Evolutionary conservation across 2,797 vertebrate species (phyloP).

Genomic region (Synanceia verrucosa): DNA sequence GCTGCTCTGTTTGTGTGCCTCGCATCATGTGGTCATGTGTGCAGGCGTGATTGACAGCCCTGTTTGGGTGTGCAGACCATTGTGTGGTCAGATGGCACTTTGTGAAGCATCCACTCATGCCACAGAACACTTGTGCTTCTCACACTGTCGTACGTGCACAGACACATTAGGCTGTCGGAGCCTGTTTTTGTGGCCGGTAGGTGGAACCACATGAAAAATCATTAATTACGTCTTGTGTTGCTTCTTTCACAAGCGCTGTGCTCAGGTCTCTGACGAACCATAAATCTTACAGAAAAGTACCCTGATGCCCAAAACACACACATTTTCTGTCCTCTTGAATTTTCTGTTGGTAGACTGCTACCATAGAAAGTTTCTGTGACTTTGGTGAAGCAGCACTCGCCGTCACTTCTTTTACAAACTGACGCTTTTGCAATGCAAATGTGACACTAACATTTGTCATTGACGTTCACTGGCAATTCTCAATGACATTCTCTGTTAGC

Average conservation of each 20-base stretch:
- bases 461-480: too few species aligned
- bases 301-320: too few species aligned
- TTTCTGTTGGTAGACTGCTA: too few species aligned
- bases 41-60: constrained; percentile 27
- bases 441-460: too few species aligned
- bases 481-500: too few species aligned
- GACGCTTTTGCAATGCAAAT: too few species aligned
- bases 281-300: too few species aligned
- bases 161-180: constrained; percentile 24
- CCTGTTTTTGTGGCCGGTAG: constrained; percentile 5
- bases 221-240: constrained; percentile 13
- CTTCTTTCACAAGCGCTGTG: background rate
- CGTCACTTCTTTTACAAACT: too few species aligned
- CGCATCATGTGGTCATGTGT: constrained; percentile 4
- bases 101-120: constrained; percentile 5
- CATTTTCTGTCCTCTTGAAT: too few species aligned
- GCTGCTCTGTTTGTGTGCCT: constrained; percentile 31
- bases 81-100: constrained; percentile 31
- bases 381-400: too few species aligned
- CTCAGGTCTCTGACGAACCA: background rate
- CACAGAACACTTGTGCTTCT: background rate
- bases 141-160: background rate
- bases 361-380: too few species aligned
- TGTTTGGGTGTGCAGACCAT: constrained; percentile 20
- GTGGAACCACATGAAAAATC: constrained; percentile 31